A percentile compares a stretch with the other conserved stretches of the same genome.
phyloP scores from a whole-genome alignment of 2,797 vertebrate genomes.

The Choloepus didactylus region DNA sequence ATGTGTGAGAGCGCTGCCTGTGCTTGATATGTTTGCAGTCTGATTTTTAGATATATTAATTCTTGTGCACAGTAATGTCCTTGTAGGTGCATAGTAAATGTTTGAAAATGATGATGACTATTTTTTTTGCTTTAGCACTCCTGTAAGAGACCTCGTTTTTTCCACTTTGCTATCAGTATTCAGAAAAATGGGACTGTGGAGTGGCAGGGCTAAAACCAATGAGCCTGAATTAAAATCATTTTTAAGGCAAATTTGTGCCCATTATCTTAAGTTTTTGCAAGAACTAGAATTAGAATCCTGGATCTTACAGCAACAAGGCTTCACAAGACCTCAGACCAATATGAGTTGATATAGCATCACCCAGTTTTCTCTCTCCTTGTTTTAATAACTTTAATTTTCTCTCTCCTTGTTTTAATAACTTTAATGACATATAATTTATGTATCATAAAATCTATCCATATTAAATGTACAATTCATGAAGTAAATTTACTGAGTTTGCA shows the following conservation, averaged over 20 bases:
- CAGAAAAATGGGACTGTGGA: not conserved
- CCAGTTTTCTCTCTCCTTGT: not conserved
- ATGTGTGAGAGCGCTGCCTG: not conserved
- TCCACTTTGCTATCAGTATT: not conserved
- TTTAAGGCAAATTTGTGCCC: constrained; percentile 20
- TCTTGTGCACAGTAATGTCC: not conserved
- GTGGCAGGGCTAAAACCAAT: not conserved
- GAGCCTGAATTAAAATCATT: not conserved
- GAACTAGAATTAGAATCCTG: constrained; percentile 14
- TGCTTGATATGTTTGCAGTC: not conserved
- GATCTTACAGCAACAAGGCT: not conserved
- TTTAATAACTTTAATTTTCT: not conserved
- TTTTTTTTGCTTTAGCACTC: not conserved
- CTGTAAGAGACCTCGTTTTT: not conserved
- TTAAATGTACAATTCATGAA: not conserved
- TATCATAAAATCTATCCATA: not conserved
- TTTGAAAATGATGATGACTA: not conserved
- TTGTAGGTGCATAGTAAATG: not conserved
- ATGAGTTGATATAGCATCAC: not conserved
- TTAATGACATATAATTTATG: not conserved
- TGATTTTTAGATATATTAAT: not conserved
- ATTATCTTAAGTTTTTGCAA: constrained; percentile 21
- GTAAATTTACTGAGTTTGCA: not conserved
- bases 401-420: not conserved
- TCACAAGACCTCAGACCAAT: not conserved